These are phyloP conservation scores for Diarsia rubi DNA, from an alignment of 2,888 invertebrate species.

Conservation along the genomic window DNA sequence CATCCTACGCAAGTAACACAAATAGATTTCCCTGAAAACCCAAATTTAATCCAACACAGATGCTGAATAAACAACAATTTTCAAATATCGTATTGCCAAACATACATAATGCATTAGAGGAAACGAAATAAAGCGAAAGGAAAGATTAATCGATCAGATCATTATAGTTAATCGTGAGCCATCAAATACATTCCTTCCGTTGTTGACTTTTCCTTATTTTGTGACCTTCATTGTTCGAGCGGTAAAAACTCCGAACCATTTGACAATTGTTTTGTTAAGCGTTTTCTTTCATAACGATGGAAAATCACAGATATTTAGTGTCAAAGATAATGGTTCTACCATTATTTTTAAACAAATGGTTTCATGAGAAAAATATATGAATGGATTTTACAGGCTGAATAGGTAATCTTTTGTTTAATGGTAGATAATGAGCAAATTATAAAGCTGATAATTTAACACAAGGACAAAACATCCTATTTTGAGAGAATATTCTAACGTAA, in stretches of 20 bases:
- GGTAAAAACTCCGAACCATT: conserved; percentile 55
- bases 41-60: conserved; percentile 25
- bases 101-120: conserved; percentile 60
- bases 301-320: conserved; percentile 24
- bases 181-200: conserved; percentile 65
- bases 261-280: conserved; percentile 50
- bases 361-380: conserved; percentile 17
- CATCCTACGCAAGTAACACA: background rate
- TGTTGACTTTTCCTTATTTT: conserved; percentile 64
- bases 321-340: conserved; percentile 19
- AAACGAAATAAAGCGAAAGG: conserved; percentile 49
- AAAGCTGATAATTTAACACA: background rate
- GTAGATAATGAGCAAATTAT: background rate
- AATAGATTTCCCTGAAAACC: conserved; percentile 5
- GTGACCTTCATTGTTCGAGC: conserved; percentile 52
- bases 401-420: background rate
- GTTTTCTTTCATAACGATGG: conserved; percentile 29
- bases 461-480: background rate
- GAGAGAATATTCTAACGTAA: background rate
- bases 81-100: conserved; percentile 54
- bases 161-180: conserved; percentile 66
- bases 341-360: conserved; percentile 24
- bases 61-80: conserved; percentile 47
- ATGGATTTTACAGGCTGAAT: conserved; percentile 7
- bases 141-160: conserved; percentile 68